Base-by-base conservation (phyloP, 2,797 vertebrate genomes). In the Pseudopleuronectes americanus region DNA sequence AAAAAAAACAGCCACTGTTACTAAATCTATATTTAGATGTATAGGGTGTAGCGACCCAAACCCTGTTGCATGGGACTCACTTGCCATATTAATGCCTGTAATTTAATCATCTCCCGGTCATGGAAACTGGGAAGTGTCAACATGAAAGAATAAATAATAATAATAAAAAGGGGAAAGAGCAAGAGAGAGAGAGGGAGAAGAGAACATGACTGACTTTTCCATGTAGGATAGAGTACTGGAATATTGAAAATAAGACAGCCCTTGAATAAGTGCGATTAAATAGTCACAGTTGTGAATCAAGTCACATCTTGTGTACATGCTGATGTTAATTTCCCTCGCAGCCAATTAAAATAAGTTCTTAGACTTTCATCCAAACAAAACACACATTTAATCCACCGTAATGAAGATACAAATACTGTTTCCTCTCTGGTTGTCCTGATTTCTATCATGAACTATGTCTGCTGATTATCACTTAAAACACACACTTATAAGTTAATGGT, bases 1-100 rank as follows among this genome's bases (percentile, higher is more conserved):
- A 86, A 83, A 86, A 86, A 45, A 83, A 81, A 22, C 62, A 79
- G 67, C 76, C 76, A 68, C 57, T 75, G 79, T 92, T 93, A 93
- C 93, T 93, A 93, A 93, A 93, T 92, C 90, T 93, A 90, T 93
- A 90, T 93, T 90, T 93, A 93, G 90, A 91, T 91, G 74, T 85
- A 90, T 86, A 77, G 82, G 79, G 64, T 70, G 72, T 33, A 83
- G 73, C 62, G 57, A 84, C 69, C 70, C 67, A 54, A 55, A 63
- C 68, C 73, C 68, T 73, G 85, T 87, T 89, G 77, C 80, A 76
- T 64, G 66, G 84, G 79, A 85, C 88, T 84, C 80, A 70, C 81
- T 84, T 74, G 70, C 83, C 83, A 87, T 92, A 91, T 92, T 89
- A 90, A 93, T 90, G 84, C 61, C 57, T 80, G 83, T 87, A 86